A percentile compares a stretch with the other conserved stretches of the same genome.
These are phyloP conservation scores for Drosophila gaucha DNA, from an alignment of 2,888 invertebrate species.

Conservation along the genomic window DNA sequence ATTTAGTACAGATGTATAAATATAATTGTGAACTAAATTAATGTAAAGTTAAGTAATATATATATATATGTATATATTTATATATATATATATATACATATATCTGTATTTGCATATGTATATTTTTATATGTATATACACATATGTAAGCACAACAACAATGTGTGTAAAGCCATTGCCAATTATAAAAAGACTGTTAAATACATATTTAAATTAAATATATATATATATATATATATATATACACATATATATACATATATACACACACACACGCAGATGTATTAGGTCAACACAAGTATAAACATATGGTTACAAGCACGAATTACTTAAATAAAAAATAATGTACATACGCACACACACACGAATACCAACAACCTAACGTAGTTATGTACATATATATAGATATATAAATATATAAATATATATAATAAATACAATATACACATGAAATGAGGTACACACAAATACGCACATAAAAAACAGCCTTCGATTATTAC, in stretches of 20 bases:
- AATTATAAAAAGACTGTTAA: conserved; percentile 73
- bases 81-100: conserved; percentile 10
- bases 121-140: conserved; percentile 1
- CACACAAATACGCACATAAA: neutral
- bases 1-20: conserved; percentile 3
- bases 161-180: conserved; percentile 68
- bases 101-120: neutral
- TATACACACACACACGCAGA: neutral
- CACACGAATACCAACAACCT: neutral
- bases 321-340: neutral
- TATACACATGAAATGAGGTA: neutral
- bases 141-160: conserved; percentile 29
- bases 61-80: conserved; percentile 13
- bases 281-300: conserved; percentile 1
- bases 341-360: too few species aligned
- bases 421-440: too few species aligned
- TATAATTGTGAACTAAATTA: conserved; percentile 12
- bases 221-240: conserved; percentile 2
- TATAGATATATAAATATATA: neutral
- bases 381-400: neutral
- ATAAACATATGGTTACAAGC: too few species aligned
- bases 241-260: neutral
- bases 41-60: conserved; percentile 21
- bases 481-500: neutral
- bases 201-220: conserved; percentile 43